phyloP scores from a whole-genome alignment of 1,140 invertebrate species.

The Samia ricini region DNA sequence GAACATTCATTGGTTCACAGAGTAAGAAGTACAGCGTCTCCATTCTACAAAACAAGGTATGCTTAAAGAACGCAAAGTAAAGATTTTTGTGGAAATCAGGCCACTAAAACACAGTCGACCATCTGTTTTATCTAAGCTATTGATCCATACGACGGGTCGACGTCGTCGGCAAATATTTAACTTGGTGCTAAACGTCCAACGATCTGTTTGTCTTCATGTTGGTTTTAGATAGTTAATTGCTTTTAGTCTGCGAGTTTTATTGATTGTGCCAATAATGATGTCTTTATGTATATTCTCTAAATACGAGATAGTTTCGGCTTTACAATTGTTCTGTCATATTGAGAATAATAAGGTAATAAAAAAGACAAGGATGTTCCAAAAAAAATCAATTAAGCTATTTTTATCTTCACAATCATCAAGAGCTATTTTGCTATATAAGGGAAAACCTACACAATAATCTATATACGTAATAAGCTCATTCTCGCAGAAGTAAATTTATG shows the following conservation, averaged over 20 bases:
- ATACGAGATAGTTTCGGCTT: neutral
- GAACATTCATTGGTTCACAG: neutral
- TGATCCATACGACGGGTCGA: neutral
- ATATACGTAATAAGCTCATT: too few species aligned
- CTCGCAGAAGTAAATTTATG: too few species aligned
- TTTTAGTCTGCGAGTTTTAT: neutral
- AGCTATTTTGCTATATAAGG: too few species aligned
- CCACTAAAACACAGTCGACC: too few species aligned
- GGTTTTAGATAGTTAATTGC: constrained; percentile 1
- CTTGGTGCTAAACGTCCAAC: neutral
- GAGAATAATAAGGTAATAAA: too few species aligned
- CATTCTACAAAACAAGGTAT: too few species aligned
- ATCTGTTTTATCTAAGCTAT: neutral
- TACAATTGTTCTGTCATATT: neutral
- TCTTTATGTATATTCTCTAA: neutral
- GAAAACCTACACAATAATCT: too few species aligned
- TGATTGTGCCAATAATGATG: neutral
- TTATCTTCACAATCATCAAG: too few species aligned
- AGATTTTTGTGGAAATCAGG: too few species aligned
- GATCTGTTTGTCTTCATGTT: neutral
- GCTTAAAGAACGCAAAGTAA: too few species aligned
- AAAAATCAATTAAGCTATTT: too few species aligned
- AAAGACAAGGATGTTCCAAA: too few species aligned
- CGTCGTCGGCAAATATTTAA: neutral
- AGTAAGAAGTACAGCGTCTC: neutral